A percentile compares a stretch with the other conserved stretches of the same genome.
Conservation (phyloP, 1,140 invertebrate species). For the Drosophila novamexicana region DNA sequence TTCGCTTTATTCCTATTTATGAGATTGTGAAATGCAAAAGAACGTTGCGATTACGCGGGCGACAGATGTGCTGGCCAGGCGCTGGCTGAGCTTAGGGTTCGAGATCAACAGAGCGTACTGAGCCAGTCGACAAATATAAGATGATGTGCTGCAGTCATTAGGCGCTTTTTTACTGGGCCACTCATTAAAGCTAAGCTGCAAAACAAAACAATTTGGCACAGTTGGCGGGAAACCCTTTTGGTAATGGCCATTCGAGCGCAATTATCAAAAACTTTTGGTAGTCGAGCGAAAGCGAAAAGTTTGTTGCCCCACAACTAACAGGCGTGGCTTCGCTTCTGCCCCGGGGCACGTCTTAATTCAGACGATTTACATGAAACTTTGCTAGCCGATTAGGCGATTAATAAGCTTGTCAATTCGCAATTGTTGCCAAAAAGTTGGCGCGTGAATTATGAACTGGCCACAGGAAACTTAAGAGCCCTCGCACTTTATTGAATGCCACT, state of each 20-base stretch:
- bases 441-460: conserved; percentile 73
- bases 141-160: conserved; percentile 74
- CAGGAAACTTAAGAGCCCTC: conserved; percentile 28
- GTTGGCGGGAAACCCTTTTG: conserved; percentile 62
- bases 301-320: conserved; percentile 19
- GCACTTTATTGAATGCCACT: conserved; percentile 54
- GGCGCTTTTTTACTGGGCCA: conserved; percentile 31
- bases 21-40: conserved; percentile 73
- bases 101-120: conserved; percentile 39
- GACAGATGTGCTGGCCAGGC: conserved; percentile 19
- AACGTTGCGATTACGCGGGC: conserved; percentile 49
- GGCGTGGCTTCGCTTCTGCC: not conserved
- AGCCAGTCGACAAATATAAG: conserved; percentile 51
- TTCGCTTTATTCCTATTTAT: conserved; percentile 71
- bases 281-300: conserved; percentile 58
- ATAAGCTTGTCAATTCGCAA: conserved; percentile 82
- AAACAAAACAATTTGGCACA: conserved; percentile 58
- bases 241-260: conserved; percentile 66
- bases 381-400: conserved; percentile 81
- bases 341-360: conserved; percentile 68
- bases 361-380: conserved; percentile 74
- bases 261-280: conserved; percentile 76
- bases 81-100: conserved; percentile 19
- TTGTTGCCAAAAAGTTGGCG: conserved; percentile 70
- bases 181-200: conserved; percentile 71